Base-by-base conservation (phyloP, 2,113 vertebrate species). In the Gymnorhina tibicen region DNA sequence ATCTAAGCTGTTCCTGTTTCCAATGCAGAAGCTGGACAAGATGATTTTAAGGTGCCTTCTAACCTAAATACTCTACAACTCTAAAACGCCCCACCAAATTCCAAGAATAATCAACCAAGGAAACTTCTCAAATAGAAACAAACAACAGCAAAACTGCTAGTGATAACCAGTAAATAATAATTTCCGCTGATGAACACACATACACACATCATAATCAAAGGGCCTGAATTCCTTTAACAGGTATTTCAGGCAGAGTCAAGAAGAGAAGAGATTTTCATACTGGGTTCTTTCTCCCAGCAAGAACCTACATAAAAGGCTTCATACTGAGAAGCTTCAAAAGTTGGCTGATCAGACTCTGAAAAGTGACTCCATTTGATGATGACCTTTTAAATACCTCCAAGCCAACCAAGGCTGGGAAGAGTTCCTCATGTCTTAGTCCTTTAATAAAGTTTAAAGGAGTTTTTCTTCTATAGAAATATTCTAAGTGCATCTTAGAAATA, bases 351-450 rank as follows among this genome's bases (percentile, higher is more conserved):
- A 52, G 16, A 41, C 7, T 63, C 56, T 60, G 62, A 32, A 70
- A 87, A 87, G 23, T 44, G 27, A 56, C 35, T 75, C 47, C 11
- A 19, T 69, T 37, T 81, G n/a, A 89, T 26, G 3, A 62, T 4
- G 2, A 56, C 37, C 22, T 47, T 75, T 72, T 39, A 73, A 92
- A 83, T 47, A 67, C 14, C 23, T 42, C 30, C 9, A 44, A 0
- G 0, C 33, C 44, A 60, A 39, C 18, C 0, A 0, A 72, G 30
- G 26, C 35, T 67, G 28, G 17, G 22, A 44, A 35, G 19, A 82
- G 16, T 33, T 91, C 8, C 35, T 13, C 26, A 24, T 10, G 13
- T 55, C 44, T 72, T 70, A 84, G 13, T 58, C 23, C 15, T 64
- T 60, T 78, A 63, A 6, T 10, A 10, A 87, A 63, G 21, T 39